Conservation (phyloP, 64 coral and sea anemone species). For the Montipora foliosa region DNA sequence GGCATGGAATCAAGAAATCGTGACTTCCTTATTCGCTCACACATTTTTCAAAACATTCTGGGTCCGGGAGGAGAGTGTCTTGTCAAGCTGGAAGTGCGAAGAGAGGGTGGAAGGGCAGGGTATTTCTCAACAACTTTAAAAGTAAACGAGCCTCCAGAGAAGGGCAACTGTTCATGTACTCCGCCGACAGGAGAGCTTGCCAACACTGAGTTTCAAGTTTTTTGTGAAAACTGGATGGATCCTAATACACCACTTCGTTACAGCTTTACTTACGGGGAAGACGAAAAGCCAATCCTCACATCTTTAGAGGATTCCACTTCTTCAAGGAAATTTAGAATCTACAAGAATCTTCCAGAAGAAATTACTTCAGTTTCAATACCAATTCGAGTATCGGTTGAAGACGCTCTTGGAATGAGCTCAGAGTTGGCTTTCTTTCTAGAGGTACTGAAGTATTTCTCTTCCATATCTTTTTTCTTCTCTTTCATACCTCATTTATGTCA, state of each 20-base stretch:
- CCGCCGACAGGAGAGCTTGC: conserved; percentile 28
- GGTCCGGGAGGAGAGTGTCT: conserved; percentile 23
- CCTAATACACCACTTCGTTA: conserved; percentile 46
- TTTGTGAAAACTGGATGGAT: conserved; percentile 38
- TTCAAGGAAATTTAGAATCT: conserved; percentile 24
- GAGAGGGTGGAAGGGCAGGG: conserved; percentile 35
- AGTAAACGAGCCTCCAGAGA: conserved; percentile 50
- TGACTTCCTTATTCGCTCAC: not conserved
- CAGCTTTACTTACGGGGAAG: conserved; percentile 38
- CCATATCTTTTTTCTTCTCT: too few relatives aligned
- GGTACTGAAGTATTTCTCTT: not conserved
- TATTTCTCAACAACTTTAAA: conserved; percentile 15
- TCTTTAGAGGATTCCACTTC: conserved; percentile 19
- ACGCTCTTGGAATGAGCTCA: conserved; percentile 52
- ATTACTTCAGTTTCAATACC: not conserved
- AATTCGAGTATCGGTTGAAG: conserved; percentile 41
- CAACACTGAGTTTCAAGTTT: conserved; percentile 45
- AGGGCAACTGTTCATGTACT: conserved; percentile 45
- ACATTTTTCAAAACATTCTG: conserved; percentile 57
- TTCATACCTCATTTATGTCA: too few relatives aligned
- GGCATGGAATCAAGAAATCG: not conserved
- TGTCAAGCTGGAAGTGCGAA: conserved; percentile 1
- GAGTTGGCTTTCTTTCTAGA: not conserved
- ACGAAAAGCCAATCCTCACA: conserved; percentile 12
- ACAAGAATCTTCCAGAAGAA: not conserved